Conservation (phyloP, 1,140 invertebrate species). For the Teleogryllus occipitalis region DNA sequence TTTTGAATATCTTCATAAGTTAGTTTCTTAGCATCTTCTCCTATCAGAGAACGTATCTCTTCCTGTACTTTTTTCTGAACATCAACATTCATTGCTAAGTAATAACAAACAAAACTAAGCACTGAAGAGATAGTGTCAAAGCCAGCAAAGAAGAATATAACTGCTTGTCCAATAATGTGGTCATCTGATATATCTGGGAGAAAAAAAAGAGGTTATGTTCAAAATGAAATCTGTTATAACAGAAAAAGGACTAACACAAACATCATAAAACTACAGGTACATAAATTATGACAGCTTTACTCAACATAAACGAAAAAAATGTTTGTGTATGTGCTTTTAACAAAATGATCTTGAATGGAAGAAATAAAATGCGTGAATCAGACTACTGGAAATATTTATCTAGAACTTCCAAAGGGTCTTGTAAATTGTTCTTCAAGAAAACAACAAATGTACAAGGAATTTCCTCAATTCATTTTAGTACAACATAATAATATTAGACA, state of each 20-base stretch:
- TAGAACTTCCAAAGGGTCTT: too few species aligned
- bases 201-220: not conserved
- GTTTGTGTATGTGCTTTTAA: too few species aligned
- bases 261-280: too few species aligned
- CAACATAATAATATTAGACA: not conserved
- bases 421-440: too few species aligned
- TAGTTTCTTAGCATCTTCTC: constrained; percentile 29
- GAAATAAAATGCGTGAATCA: too few species aligned
- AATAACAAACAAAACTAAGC: constrained; percentile 41
- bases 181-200: constrained; percentile 16
- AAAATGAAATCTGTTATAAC: too few species aligned
- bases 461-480: not conserved
- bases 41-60: constrained; percentile 54
- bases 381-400: too few species aligned
- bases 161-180: constrained; percentile 28
- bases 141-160: constrained; percentile 51
- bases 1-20: constrained; percentile 35
- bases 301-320: too few species aligned
- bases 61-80: constrained; percentile 46
- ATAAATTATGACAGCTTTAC: too few species aligned
- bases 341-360: too few species aligned
- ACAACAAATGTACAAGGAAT: too few species aligned
- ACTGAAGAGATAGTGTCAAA: constrained; percentile 52
- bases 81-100: constrained; percentile 47
- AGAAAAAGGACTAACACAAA: too few species aligned